Conservation (phyloP, 1,140 invertebrate species). For the Apis cerana region DNA sequence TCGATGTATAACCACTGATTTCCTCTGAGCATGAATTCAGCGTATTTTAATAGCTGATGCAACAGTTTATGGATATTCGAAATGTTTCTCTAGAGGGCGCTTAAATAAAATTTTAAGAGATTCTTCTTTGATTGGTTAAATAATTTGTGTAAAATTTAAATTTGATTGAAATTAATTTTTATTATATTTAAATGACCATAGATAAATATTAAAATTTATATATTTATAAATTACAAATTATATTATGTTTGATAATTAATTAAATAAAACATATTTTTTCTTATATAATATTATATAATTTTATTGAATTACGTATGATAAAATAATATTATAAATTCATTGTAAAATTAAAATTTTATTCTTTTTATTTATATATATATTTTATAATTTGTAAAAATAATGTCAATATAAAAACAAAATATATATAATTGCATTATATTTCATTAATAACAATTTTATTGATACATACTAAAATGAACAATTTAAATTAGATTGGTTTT, state of each 20-base stretch:
- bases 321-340: not conserved
- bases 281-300: not conserved
- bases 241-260: not conserved
- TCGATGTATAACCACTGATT: slow-evolving; percentile 62
- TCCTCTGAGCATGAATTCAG: slow-evolving; percentile 39
- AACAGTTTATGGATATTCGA: slow-evolving; percentile 31
- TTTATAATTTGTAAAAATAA: not conserved
- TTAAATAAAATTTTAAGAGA: not conserved
- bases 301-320: not conserved
- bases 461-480: not conserved
- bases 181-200: not conserved
- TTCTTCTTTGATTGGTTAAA: slow-evolving; percentile 5
- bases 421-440: not conserved
- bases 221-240: not conserved
- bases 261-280: not conserved
- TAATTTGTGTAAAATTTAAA: not conserved
- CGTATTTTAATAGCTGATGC: slow-evolving; percentile 66
- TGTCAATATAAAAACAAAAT: not conserved
- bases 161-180: not conserved
- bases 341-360: not conserved
- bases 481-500: not conserved
- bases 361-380: not conserved
- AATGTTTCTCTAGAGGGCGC: slow-evolving; percentile 28
- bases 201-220: not conserved
- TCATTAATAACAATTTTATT: not conserved